A percentile compares a stretch with the other conserved stretches of the same genome.
These are phyloP conservation scores for Helleia helle DNA, from an alignment of 2,888 invertebrate species.

Conservation along the genomic window DNA sequence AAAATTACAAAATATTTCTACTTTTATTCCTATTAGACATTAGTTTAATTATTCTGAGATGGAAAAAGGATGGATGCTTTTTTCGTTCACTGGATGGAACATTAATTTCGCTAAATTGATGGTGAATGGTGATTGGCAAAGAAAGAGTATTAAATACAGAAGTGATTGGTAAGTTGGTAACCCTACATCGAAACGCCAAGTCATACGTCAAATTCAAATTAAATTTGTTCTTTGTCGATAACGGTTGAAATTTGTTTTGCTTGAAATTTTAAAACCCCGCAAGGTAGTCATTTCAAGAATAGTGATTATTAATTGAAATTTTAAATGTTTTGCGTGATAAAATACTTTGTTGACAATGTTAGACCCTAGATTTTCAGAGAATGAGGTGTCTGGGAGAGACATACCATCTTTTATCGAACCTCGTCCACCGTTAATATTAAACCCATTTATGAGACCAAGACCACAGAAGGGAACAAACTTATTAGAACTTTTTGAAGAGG, in stretches of 20 bases:
- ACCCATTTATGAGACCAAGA: slow-evolving; percentile 60
- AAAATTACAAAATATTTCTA: no score
- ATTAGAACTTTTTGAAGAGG: slow-evolving; percentile 51
- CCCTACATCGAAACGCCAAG: no score
- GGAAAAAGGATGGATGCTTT: no score
- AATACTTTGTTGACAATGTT: slow-evolving; percentile 23
- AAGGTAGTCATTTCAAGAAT: no score
- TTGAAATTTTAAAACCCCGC: not conserved
- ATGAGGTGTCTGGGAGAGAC: slow-evolving; percentile 39
- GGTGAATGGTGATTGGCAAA: no score
- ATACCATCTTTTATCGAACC: slow-evolving; percentile 67
- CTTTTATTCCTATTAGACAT: no score
- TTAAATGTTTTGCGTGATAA: not conserved
- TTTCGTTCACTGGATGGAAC: no score
- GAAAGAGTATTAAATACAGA: no score
- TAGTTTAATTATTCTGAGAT: no score
- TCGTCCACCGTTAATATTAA: slow-evolving; percentile 52
- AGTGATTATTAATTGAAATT: no score
- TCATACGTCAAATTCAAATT: not conserved
- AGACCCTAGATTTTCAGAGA: slow-evolving; percentile 42
- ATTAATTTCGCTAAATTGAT: no score
- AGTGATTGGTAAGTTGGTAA: no score
- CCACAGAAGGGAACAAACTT: slow-evolving; percentile 58
- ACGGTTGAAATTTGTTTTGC: slow-evolving; percentile 4
- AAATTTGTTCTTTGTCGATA: not conserved